Conservation (phyloP, 2,797 vertebrate genomes). For the Macroramphosus scolopax region DNA sequence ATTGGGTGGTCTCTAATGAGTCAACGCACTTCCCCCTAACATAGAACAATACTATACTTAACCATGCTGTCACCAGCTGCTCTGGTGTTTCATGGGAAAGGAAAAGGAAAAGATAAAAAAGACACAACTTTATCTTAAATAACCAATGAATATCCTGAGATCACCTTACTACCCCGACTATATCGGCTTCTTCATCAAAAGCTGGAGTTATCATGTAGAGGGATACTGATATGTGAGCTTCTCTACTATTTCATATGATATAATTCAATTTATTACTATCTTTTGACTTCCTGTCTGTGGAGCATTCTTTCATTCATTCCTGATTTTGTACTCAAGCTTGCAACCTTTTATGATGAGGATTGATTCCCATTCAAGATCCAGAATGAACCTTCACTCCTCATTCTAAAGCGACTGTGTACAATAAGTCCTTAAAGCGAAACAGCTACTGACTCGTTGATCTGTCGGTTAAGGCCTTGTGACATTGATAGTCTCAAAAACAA, state of each 20-base stretch:
- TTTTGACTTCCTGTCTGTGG: too few relatives aligned
- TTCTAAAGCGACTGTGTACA: neutral
- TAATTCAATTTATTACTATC: too few relatives aligned
- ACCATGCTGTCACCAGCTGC: constrained; percentile 9
- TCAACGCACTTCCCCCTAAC: constrained; percentile 41
- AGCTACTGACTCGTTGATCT: neutral
- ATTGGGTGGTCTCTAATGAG: constrained; percentile 63
- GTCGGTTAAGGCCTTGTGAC: neutral
- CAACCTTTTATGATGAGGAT: too few relatives aligned
- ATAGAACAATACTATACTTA: constrained; percentile 42
- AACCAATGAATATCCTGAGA: too few relatives aligned
- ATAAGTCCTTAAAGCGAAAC: neutral
- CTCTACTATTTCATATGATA: too few relatives aligned
- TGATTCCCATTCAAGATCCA: neutral
- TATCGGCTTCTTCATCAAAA: too few relatives aligned
- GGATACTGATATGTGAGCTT: too few relatives aligned
- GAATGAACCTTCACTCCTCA: neutral
- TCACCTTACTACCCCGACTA: too few relatives aligned
- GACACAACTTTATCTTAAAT: too few relatives aligned
- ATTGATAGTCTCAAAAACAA: neutral
- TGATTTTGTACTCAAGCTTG: too few relatives aligned
- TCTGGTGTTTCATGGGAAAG: constrained; percentile 35
- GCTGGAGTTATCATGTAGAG: too few relatives aligned
- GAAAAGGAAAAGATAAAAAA: constrained; percentile 7
- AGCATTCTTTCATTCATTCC: too few relatives aligned